These are phyloP conservation scores for Arge pagana DNA, from an alignment of 2,888 invertebrate genomes.

Conservation along the genomic window DNA sequence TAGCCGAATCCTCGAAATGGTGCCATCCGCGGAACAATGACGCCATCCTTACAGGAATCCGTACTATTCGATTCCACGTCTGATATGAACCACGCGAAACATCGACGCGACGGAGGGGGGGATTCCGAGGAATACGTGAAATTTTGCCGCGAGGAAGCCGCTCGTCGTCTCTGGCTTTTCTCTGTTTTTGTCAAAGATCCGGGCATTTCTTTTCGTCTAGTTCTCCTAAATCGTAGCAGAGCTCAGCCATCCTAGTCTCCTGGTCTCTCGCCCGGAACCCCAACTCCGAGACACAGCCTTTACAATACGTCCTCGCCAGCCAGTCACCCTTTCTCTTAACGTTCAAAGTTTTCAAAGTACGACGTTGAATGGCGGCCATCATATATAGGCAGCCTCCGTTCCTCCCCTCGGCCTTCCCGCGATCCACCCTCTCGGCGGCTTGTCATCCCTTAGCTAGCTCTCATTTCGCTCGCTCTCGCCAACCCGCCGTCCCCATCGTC, in stretches of 20 bases:
- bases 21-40: too few relatives aligned
- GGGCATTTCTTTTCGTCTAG: conserved; percentile 6
- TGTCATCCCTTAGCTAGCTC: conserved; percentile 25
- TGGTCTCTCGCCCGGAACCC: conserved; percentile 1
- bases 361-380: conserved; percentile 52
- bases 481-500: conserved; percentile 31
- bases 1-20: too few relatives aligned
- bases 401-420: conserved; percentile 23
- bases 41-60: background rate
- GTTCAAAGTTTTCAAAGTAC: conserved; percentile 58
- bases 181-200: background rate
- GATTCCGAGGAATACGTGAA: background rate
- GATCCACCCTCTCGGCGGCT: conserved; percentile 21
- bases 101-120: too few relatives aligned
- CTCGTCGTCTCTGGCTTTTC: background rate
- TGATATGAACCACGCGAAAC: background rate
- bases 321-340: conserved; percentile 56
- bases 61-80: background rate
- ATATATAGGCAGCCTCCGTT: conserved; percentile 35
- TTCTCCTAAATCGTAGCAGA: conserved; percentile 2
- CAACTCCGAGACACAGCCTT: conserved; percentile 35
- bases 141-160: background rate
- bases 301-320: conserved; percentile 55
- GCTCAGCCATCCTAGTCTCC: conserved; percentile 4
- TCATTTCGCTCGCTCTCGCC: conserved; percentile 28